Percentiles rank a stretch among this genome's conserved stretches.
These are phyloP conservation scores for Sandelia bainsii DNA, from an alignment of 2,797 vertebrate genomes.

Conservation along the genomic window DNA sequence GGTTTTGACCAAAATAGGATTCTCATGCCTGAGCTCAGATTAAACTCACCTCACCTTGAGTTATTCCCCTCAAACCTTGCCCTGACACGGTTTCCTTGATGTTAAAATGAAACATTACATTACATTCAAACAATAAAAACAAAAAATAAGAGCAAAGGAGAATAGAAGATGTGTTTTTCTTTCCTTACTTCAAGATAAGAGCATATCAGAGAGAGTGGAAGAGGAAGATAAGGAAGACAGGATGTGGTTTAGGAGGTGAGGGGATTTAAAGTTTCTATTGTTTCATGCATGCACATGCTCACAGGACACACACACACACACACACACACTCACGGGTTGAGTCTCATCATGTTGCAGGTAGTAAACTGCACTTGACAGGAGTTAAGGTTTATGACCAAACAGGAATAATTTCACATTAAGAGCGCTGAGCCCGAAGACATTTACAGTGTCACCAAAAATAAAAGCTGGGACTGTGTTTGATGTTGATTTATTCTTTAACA, in stretches of 20 bases:
- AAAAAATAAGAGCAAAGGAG: not conserved
- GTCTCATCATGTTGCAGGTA: conserved; percentile 3
- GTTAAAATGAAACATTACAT: conserved; percentile 14
- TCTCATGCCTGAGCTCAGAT: not conserved
- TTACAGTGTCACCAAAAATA: conserved; percentile 2
- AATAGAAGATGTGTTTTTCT: conserved; percentile 30
- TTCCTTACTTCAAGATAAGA: conserved; percentile 36
- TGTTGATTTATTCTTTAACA: not conserved
- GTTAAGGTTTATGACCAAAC: not conserved
- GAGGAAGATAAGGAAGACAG: conserved; percentile 23
- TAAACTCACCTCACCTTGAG: conserved; percentile 6
- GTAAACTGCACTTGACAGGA: conserved; percentile 20
- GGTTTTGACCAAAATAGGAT: not conserved
- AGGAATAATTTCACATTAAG: conserved; percentile 4
- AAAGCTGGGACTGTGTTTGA: not conserved
- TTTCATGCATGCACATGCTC: not conserved
- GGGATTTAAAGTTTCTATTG: conserved; percentile 11
- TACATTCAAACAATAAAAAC: conserved; percentile 23
- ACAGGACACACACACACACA: not conserved
- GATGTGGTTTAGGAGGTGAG: conserved; percentile 32
- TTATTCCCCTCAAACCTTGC: not conserved
- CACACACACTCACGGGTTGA: too few species aligned
- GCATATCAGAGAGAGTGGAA: conserved; percentile 9
- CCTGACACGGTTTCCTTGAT: not conserved
- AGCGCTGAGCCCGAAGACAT: conserved; percentile 1